phyloP scores from a whole-genome alignment of 2,113 vertebrate species.

The Anseranas semipalmata region DNA sequence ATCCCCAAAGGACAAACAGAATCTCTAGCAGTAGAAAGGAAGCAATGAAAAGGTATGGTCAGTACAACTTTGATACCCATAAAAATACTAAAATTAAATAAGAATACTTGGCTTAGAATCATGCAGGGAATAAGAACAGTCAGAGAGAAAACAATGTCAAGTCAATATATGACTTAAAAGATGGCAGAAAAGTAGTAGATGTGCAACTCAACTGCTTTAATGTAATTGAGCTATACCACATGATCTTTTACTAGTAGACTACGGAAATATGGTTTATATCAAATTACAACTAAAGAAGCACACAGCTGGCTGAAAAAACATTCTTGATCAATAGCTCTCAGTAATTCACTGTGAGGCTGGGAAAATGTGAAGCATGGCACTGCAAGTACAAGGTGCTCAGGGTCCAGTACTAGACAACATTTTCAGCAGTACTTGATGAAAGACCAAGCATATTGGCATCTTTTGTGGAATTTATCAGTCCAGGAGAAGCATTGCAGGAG shows the following conservation, averaged over 20 bases:
- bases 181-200: neutral
- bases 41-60: neutral
- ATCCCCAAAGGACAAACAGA: neutral
- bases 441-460: neutral
- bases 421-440: neutral
- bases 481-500: neutral
- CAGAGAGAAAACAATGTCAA: neutral
- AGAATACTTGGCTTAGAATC: neutral
- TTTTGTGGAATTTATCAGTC: neutral
- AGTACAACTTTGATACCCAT: neutral
- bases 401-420: neutral
- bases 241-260: neutral
- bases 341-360: neutral
- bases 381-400: neutral
- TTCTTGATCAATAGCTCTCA: neutral
- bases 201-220: neutral
- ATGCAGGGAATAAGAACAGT: neutral
- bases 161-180: neutral
- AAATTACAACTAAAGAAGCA: neutral
- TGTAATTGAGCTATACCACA: neutral
- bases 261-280: neutral
- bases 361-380: neutral
- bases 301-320: neutral
- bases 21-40: neutral
- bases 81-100: neutral